Percentiles rank a stretch among this genome's conserved stretches.
Conservation (phyloP, 2,888 invertebrate species). For the Apotomis turbidana region DNA sequence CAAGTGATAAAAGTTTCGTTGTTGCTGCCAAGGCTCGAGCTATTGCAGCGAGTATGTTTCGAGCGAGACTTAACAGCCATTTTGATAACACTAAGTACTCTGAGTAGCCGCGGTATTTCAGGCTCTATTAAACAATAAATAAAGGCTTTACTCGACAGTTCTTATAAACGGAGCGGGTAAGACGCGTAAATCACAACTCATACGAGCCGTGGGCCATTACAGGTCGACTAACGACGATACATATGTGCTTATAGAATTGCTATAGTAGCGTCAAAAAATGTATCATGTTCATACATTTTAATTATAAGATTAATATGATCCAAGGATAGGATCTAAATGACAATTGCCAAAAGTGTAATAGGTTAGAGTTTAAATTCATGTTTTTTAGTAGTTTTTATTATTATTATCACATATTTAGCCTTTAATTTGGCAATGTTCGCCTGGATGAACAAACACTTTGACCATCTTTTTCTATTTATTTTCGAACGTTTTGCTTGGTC, state of each 20-base stretch:
- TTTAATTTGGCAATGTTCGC: too few relatives aligned
- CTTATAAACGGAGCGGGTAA: conserved; percentile 32
- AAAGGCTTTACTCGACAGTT: conserved; percentile 31
- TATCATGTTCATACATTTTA: too few relatives aligned
- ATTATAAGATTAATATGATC: too few relatives aligned
- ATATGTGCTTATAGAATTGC: neutral
- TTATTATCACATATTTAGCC: too few relatives aligned
- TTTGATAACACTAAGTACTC: conserved; percentile 1
- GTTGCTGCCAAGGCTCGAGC: neutral
- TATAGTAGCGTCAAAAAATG: too few relatives aligned
- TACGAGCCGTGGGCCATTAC: conserved; percentile 22
- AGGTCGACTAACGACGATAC: conserved; percentile 15
- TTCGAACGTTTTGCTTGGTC: too few relatives aligned
- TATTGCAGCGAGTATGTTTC: neutral
- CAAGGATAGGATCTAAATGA: too few relatives aligned
- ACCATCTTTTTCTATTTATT: too few relatives aligned
- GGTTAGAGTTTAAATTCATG: too few relatives aligned
- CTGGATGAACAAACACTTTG: too few relatives aligned
- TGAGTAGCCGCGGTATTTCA: conserved; percentile 29
- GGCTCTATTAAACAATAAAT: conserved; percentile 38
- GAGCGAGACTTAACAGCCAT: neutral
- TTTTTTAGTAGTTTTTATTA: too few relatives aligned
- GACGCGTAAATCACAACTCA: conserved; percentile 34
- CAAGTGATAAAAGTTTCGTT: neutral
- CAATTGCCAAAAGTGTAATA: too few relatives aligned